Conservation (phyloP, 2,888 invertebrate species). For the Drosophila vallismaia region DNA sequence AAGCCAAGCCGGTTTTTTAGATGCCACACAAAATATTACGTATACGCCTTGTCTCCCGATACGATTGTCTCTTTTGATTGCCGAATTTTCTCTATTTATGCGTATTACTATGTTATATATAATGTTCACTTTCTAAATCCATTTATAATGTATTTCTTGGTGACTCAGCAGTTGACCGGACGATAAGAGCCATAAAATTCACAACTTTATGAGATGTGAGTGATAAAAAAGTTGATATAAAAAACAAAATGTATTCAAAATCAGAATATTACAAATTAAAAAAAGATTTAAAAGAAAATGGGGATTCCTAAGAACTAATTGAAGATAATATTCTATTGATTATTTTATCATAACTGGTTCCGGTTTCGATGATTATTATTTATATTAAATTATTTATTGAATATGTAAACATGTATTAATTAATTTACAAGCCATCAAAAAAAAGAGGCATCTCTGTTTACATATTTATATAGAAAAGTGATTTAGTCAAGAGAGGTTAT, state of each 20-base stretch:
- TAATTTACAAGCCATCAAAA: slow-evolving; percentile 29
- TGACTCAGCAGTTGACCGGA: slow-evolving; percentile 71
- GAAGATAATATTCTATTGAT: no score
- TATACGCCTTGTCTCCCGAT: slow-evolving; percentile 53
- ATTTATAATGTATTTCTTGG: neutral
- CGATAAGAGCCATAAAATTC: slow-evolving; percentile 58
- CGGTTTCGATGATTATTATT: no score
- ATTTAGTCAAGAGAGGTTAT: slow-evolving; percentile 34
- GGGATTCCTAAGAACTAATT: neutral
- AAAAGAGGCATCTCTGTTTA: neutral
- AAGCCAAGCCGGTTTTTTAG: slow-evolving; percentile 43
- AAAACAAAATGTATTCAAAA: no score
- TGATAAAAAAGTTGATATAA: slow-evolving; percentile 1
- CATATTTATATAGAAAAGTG: slow-evolving; percentile 14
- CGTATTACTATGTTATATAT: no score
- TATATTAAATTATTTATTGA: no score
- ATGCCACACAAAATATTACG: slow-evolving; percentile 52
- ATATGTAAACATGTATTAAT: slow-evolving; percentile 9
- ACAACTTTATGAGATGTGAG: slow-evolving; percentile 10
- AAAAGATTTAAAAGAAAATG: neutral
- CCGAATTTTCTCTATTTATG: slow-evolving; percentile 1
- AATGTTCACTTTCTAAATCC: neutral
- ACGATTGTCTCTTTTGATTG: slow-evolving; percentile 36
- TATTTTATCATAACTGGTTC: slow-evolving; percentile 37
- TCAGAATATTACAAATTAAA: neutral